Percentiles rank a stretch among this genome's conserved stretches.
Evolutionary conservation across 1,140 invertebrate genomes (phyloP).

Genomic region (Zaprionus tsacasi): DNA sequence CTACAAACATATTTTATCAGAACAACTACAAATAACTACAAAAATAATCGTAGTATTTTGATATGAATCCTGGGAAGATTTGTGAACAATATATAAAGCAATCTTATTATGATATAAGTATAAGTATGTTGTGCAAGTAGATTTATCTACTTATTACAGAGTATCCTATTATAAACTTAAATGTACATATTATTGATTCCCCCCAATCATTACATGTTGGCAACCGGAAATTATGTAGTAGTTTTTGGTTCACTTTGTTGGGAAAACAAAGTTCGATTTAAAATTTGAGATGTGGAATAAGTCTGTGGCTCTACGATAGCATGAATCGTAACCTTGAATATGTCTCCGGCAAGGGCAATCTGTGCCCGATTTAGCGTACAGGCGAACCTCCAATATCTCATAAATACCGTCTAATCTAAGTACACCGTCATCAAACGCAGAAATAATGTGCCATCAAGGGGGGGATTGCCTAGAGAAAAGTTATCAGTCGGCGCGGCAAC

Average conservation of each 20-base stretch:
- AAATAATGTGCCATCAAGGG: slow-evolving; percentile 78
- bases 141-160: neutral
- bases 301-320: slow-evolving; percentile 15
- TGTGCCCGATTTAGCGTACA: slow-evolving; percentile 15
- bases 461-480: slow-evolving; percentile 78
- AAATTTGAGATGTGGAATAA: slow-evolving; percentile 1
- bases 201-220: no score
- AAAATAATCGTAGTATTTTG: no score
- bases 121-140: no score
- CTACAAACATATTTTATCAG: no score
- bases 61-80: no score
- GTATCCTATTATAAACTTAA: neutral
- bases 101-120: no score
- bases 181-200: no score
- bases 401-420: slow-evolving; percentile 50
- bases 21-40: no score
- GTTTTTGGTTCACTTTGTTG: neutral
- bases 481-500: slow-evolving; percentile 57
- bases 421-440: slow-evolving; percentile 68
- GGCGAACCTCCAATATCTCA: slow-evolving; percentile 32
- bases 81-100: no score
- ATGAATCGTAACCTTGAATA: slow-evolving; percentile 38
- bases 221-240: neutral
- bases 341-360: slow-evolving; percentile 35
- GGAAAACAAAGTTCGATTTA: no score